Evolutionary conservation across 2,888 invertebrate species (phyloP).

Genomic region (Aelia acuminata): DNA sequence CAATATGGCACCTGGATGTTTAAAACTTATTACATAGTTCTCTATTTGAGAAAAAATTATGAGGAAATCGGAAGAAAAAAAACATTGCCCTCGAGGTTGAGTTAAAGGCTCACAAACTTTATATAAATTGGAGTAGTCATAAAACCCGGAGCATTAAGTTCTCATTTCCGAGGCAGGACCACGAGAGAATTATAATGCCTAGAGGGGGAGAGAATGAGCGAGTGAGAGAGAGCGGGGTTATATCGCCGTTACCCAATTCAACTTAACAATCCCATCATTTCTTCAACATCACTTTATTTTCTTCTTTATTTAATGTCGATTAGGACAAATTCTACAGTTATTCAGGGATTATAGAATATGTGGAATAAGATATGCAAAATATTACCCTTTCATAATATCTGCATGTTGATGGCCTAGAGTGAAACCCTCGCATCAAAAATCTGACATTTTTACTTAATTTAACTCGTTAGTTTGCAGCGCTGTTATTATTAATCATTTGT

Average conservation of each 20-base stretch:
- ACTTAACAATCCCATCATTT: not conserved
- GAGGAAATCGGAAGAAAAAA: not conserved
- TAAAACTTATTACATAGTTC: too few relatives aligned
- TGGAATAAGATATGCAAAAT: too few relatives aligned
- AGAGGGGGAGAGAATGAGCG: not conserved
- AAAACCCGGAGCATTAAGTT: not conserved
- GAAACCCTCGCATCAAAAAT: too few relatives aligned
- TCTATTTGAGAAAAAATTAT: not conserved
- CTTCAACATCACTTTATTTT: slow-evolving; percentile 5
- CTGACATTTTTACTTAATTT: too few relatives aligned
- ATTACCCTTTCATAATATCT: too few relatives aligned
- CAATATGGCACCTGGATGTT: too few relatives aligned
- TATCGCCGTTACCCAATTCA: not conserved
- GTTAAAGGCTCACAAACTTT: not conserved
- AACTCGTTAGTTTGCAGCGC: too few relatives aligned
- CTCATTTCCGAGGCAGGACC: not conserved
- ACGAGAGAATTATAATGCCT: not conserved
- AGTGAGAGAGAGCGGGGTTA: too few relatives aligned
- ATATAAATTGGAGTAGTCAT: not conserved
- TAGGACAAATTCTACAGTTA: too few relatives aligned
- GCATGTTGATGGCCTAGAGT: too few relatives aligned
- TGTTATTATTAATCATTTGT: too few relatives aligned
- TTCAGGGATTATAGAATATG: too few relatives aligned
- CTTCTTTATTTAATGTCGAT: not conserved
- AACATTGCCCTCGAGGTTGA: not conserved